Base-by-base conservation (phyloP, 2,113 vertebrate species). In the Eretmochelys imbricata region DNA sequence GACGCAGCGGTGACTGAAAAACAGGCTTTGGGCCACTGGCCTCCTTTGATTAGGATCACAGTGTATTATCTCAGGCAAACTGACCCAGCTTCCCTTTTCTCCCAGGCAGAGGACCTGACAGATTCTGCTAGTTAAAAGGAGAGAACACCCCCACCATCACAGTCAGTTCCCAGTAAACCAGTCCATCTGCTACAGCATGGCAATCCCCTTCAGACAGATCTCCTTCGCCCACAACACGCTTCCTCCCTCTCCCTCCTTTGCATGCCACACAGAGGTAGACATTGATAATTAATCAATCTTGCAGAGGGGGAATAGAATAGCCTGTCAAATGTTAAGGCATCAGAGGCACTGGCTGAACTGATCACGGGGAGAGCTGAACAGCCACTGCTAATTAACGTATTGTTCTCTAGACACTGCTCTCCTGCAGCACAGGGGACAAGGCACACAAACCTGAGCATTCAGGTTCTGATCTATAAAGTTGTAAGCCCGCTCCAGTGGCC, bases 271-370 rank as follows among this genome's bases (percentile, higher is more conserved):
- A 0, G 84, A 95, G 93, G 84, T 89, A 86, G n/a, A 92, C 90
- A 89, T 69, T 75, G 83, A 95, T 91, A 89, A 94, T 85, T 87
- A 96, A 97, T 97, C 95, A 92, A 95, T 94, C 97, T 87, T 76
- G 90, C 90, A 91, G 94, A 88, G 92, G 95, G 95, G 90, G 89
- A 97, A 92, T 54, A 96, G 93, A 93, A 94, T 49, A 24, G 87
- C 49, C 2, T 84, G 95, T 75, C 88, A 57, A 14, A 88, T 46
- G 95, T 54, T 88, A 96, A 93, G 91, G 92, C 92, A 80, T 82
- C 9, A 46, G 76, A 69, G 92, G 93, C 59, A 38, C 82, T 53
- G 90, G 88, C 59, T 65, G 94, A 75, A 95, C 88, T 80, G 91
- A 95, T 96, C 94, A 87, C 72, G 88, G 87, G 51, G 89, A 91